Percentiles rank a stretch among this genome's conserved stretches.
Conservation (phyloP, 2,888 invertebrate species). For the Carterocephalus palaemon region DNA sequence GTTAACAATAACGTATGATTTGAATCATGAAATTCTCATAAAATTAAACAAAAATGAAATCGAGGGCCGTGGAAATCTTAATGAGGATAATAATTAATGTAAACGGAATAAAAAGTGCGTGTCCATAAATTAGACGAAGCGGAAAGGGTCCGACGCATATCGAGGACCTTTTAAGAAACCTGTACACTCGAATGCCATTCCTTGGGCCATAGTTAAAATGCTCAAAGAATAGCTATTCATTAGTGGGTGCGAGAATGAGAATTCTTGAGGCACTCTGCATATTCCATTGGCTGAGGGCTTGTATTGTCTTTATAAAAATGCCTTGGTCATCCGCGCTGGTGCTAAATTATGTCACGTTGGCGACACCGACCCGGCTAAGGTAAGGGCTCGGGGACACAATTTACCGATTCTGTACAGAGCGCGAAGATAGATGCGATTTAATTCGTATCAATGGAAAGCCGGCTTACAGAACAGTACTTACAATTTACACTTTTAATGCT, state of each 20-base stretch:
- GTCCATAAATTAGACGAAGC: conserved; percentile 73
- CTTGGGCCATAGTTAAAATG: conserved; percentile 76
- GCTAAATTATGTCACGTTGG: conserved; percentile 70
- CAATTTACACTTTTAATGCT: too few relatives aligned
- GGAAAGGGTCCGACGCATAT: conserved; percentile 75
- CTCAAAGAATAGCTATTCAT: conserved; percentile 78
- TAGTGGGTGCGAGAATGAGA: conserved; percentile 78
- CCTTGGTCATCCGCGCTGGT: conserved; percentile 51
- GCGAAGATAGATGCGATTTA: too few relatives aligned
- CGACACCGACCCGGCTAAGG: conserved; percentile 48
- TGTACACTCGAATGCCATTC: conserved; percentile 76
- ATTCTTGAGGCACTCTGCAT: conserved; percentile 75
- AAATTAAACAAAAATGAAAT: conserved; percentile 34
- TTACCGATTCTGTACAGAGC: background rate
- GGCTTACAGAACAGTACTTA: too few relatives aligned
- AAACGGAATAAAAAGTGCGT: conserved; percentile 62
- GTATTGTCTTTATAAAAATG: conserved; percentile 78
- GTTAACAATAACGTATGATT: too few relatives aligned
- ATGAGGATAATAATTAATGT: conserved; percentile 67
- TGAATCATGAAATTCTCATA: too few relatives aligned
- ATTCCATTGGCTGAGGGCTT: conserved; percentile 66
- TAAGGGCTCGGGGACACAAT: conserved; percentile 31
- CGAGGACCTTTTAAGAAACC: conserved; percentile 76
- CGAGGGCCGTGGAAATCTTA: conserved; percentile 51
- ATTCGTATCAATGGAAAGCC: too few relatives aligned